Conservation (phyloP, 2,888 invertebrate genomes). For the Hyalella azteca region DNA sequence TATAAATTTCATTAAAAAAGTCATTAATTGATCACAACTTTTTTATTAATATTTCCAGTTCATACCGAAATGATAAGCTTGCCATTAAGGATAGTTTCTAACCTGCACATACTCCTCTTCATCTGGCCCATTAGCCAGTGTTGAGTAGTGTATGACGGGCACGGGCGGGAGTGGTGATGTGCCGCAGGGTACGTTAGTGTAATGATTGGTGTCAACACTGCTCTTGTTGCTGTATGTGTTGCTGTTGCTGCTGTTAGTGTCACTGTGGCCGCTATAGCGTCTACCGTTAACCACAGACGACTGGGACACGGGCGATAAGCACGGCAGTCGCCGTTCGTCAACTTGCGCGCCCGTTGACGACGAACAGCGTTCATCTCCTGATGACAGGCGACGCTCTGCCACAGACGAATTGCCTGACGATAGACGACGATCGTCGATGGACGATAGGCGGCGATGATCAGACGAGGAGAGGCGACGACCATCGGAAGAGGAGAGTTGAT, state of each 20-base stretch:
- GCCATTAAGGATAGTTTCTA: too few species aligned
- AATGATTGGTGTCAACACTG: not conserved
- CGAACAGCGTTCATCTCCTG: not conserved
- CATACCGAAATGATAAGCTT: too few species aligned
- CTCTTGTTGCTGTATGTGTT: constrained; percentile 8
- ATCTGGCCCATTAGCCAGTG: constrained; percentile 51
- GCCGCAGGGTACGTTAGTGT: not conserved
- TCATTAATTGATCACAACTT: too few species aligned
- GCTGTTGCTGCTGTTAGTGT: constrained; percentile 12
- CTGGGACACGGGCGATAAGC: constrained; percentile 14
- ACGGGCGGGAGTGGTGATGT: constrained; percentile 20
- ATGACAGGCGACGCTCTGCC: not conserved
- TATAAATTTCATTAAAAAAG: too few species aligned
- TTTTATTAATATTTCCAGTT: too few species aligned
- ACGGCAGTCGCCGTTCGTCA: constrained; percentile 11
- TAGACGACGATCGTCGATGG: not conserved
- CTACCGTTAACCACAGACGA: not conserved
- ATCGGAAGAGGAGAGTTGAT: not conserved
- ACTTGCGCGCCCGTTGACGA: not conserved
- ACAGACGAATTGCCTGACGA: not conserved
- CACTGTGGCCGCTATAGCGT: constrained; percentile 18
- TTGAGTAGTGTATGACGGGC: constrained; percentile 52
- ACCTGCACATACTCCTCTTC: constrained; percentile 49
- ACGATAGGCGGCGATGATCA: not conserved
- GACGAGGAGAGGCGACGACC: not conserved